Evolutionary conservation across 2,797 vertebrate genomes (phyloP).

Genomic region (Cygnus olor): DNA sequence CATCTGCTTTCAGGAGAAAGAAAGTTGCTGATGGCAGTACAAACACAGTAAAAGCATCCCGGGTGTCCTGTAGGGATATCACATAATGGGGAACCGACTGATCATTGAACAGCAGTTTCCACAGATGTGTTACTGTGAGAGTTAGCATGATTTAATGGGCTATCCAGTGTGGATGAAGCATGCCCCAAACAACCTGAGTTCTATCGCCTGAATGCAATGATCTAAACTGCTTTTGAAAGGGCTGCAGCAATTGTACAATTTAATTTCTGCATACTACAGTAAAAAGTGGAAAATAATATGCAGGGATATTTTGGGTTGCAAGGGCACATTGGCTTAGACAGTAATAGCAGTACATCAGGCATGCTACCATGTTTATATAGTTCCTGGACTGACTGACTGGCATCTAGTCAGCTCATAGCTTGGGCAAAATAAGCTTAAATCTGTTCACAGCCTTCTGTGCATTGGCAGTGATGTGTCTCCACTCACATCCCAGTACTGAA

Average conservation of each 20-base stretch:
- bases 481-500: background rate
- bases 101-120: background rate
- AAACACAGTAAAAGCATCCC: background rate
- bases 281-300: background rate
- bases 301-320: background rate
- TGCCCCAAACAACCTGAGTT: background rate
- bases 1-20: background rate
- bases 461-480: background rate
- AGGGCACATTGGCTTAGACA: background rate
- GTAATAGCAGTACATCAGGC: background rate
- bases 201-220: background rate
- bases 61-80: background rate
- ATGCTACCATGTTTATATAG: background rate
- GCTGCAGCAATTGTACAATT: background rate
- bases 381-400: background rate
- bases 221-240: background rate
- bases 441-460: conserved; percentile 15
- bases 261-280: background rate
- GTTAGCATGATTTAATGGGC: background rate
- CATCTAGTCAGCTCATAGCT: background rate
- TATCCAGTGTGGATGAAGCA: fast-evolving
- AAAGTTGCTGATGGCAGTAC: background rate
- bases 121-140: background rate
- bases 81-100: fast-evolving
- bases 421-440: conserved; percentile 12